Evolutionary conservation across 2,888 invertebrate genomes (phyloP).

Genomic region (Apotomis turbidana): DNA sequence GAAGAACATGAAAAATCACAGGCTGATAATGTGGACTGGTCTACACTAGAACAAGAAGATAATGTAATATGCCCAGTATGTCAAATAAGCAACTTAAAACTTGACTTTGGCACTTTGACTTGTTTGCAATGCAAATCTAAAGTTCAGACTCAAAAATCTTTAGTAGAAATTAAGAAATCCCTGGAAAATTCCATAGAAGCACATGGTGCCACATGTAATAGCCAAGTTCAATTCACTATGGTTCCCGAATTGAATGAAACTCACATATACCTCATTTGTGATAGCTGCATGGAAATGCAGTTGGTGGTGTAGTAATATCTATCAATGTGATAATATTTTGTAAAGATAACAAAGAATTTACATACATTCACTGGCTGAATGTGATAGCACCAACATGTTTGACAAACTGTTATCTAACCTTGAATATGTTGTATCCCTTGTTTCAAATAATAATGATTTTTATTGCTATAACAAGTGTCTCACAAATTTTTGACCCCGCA

Average conservation of each 20-base stretch:
- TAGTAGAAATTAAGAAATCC: slow-evolving; percentile 60
- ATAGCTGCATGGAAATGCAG: slow-evolving; percentile 69
- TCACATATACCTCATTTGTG: slow-evolving; percentile 73
- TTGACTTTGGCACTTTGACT: slow-evolving; percentile 49
- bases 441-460: too few relatives aligned
- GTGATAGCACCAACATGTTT: not conserved
- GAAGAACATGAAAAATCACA: slow-evolving; percentile 75
- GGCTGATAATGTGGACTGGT: slow-evolving; percentile 70
- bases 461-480: too few relatives aligned
- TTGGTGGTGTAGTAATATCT: slow-evolving; percentile 51
- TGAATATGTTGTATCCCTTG: not conserved
- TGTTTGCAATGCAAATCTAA: slow-evolving; percentile 68
- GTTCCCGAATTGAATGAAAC: slow-evolving; percentile 62
- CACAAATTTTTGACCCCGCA: not conserved
- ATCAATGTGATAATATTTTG: not conserved
- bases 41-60: slow-evolving; percentile 63
- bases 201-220: slow-evolving; percentile 61
- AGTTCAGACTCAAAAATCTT: slow-evolving; percentile 58
- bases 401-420: not conserved
- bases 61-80: slow-evolving; percentile 82
- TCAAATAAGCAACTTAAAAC: slow-evolving; percentile 66
- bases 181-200: slow-evolving; percentile 61
- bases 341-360: not conserved
- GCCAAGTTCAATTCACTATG: slow-evolving; percentile 62
- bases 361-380: not conserved